These are phyloP conservation scores for Peromyscus aztecus DNA, from an alignment of 2,797 vertebrate species.

Conservation along the genomic window DNA sequence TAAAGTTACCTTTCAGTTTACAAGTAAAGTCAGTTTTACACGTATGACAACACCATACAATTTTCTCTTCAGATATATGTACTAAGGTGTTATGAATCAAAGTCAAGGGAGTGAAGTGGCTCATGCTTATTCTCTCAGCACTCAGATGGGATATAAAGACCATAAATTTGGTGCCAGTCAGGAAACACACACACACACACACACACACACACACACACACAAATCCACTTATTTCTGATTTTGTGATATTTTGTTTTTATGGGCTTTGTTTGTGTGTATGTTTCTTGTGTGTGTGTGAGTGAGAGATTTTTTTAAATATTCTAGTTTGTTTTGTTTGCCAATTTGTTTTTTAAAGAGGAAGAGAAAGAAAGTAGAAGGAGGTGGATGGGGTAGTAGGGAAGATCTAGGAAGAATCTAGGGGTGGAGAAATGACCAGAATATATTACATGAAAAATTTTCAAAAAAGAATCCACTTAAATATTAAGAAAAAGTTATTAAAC, in stretches of 20 bases:
- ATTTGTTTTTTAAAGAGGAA: neutral
- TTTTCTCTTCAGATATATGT: slow-evolving; percentile 44
- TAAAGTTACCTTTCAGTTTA: neutral
- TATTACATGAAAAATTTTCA: neutral
- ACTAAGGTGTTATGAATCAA: neutral
- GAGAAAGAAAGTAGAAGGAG: neutral
- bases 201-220: too few relatives aligned
- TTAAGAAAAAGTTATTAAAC: neutral
- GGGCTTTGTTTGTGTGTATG: neutral
- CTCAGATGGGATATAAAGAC: neutral
- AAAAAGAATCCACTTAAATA: neutral
- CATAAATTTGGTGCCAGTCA: neutral
- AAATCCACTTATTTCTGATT: neutral
- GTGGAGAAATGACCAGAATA: neutral
- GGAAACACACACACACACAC: neutral
- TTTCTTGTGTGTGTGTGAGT: neutral
- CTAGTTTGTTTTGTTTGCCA: neutral
- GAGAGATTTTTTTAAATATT: neutral
- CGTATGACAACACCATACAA: neutral
- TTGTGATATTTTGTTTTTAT: neutral
- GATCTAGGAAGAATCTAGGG: neutral
- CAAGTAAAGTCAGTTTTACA: slow-evolving; percentile 23
- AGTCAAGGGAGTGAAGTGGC: neutral
- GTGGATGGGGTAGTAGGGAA: neutral
- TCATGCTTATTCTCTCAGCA: neutral